phyloP scores from a whole-genome alignment of 2,888 invertebrate genomes.

The Leptarthrus brevirostris region DNA sequence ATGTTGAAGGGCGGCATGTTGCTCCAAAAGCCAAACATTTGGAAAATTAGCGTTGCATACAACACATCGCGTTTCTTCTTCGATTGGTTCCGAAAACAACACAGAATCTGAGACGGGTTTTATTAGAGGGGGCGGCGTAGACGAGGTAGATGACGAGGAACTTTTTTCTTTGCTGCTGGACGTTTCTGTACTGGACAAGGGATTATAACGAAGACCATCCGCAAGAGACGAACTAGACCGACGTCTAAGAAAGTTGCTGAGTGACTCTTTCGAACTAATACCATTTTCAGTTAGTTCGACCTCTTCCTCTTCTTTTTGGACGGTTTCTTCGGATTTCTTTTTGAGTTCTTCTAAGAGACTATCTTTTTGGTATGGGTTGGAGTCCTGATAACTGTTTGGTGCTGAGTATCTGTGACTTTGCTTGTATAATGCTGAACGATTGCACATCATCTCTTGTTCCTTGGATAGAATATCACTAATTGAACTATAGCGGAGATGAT shows the following conservation, averaged over 20 bases:
- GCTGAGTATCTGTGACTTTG: slow-evolving; percentile 53
- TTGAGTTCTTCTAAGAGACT: slow-evolving; percentile 57
- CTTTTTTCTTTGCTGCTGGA: slow-evolving; percentile 66
- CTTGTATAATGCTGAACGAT: slow-evolving; percentile 51
- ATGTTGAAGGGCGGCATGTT: slow-evolving; percentile 87
- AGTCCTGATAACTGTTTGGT: slow-evolving; percentile 57
- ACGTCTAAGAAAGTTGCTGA: slow-evolving; percentile 61
- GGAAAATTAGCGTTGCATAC: slow-evolving; percentile 89
- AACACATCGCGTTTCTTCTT: slow-evolving; percentile 75
- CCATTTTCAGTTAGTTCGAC: slow-evolving; percentile 57
- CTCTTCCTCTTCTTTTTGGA: slow-evolving; percentile 58
- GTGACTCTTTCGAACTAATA: slow-evolving; percentile 56
- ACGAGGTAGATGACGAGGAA: slow-evolving; percentile 67
- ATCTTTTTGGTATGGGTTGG: slow-evolving; percentile 56
- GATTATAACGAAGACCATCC: slow-evolving; percentile 61
- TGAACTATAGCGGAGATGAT: slow-evolving; percentile 64
- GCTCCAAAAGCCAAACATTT: slow-evolving; percentile 87
- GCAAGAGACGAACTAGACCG: slow-evolving; percentile 58
- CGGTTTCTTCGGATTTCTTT: slow-evolving; percentile 59
- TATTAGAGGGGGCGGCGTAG: slow-evolving; percentile 62
- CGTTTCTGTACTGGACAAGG: slow-evolving; percentile 60
- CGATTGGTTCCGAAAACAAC: slow-evolving; percentile 65
- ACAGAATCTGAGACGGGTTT: slow-evolving; percentile 59
- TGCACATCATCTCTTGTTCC: slow-evolving; percentile 61
- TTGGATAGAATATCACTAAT: slow-evolving; percentile 65